phyloP scores from a whole-genome alignment of 2,113 vertebrate genomes.

The Baryphthengus martii region DNA sequence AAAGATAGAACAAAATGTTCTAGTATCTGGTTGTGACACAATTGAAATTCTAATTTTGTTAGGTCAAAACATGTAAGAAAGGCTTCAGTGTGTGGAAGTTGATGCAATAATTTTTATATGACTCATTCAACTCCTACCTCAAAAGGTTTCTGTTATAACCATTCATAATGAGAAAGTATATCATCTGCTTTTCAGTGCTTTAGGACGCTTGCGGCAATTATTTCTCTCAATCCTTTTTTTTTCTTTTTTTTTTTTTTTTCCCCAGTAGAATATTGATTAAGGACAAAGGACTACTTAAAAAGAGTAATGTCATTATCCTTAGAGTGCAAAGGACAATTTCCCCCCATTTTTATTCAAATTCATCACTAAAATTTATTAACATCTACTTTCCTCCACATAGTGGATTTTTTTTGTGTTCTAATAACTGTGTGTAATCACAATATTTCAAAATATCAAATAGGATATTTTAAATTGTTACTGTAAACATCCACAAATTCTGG shows the following conservation, averaged over 20 bases:
- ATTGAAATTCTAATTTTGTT: constrained; percentile 12
- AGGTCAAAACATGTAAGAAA: constrained; percentile 10
- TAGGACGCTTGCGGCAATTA: constrained; percentile 1
- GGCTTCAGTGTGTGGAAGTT: neutral
- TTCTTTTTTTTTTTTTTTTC: neutral
- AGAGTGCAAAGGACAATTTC: neutral
- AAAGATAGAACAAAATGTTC: constrained; percentile 39
- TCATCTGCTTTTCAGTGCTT: neutral
- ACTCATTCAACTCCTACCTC: constrained; percentile 12
- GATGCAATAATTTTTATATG: constrained; percentile 14
- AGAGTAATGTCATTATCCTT: neutral
- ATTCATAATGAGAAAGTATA: neutral
- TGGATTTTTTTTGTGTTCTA: neutral
- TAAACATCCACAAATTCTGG: neutral
- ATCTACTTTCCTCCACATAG: neutral
- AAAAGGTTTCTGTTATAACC: neutral
- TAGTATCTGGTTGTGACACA: neutral
- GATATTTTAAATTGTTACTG: neutral
- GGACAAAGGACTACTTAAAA: neutral
- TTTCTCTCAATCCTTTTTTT: neutral
- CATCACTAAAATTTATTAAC: neutral
- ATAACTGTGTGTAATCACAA: neutral
- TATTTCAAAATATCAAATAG: neutral
- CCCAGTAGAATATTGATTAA: constrained; percentile 1
- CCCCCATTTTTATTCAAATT: neutral